Evolutionary conservation across 2,797 vertebrate species (phyloP), one percentile per base, ranked within the genome.

Genomic region (Acipenser transmontanus): DNA sequence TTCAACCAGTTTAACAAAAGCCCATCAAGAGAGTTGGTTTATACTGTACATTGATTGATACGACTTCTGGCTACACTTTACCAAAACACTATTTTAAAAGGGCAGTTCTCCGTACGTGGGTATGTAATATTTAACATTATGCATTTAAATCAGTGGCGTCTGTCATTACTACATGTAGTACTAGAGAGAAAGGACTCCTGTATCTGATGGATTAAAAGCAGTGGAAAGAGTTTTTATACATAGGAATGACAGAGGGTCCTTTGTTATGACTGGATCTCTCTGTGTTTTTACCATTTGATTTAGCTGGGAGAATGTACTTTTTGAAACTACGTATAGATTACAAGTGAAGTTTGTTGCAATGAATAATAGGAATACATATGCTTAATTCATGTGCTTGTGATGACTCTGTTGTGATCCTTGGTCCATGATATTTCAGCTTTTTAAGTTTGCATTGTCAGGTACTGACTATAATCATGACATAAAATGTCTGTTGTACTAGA

Each of bases 341-440:
- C 81, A 70, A 82, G 79, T 85, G 80, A 77, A 80, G 74, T 78
- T 71, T 76, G 78, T 80, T 76, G 69, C 70, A 80, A 79, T 77
- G 81, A 82, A 83, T 34, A 34, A 34, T 81, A 77, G 72, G 74
- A 78, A 71, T 77, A 77, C 70, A 71, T 72, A 63, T 66, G 77
- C 75, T 79, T 82, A 76, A 77, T 83, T 80, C 80, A 72, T 78
- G 81, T 86, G 80, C 78, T 84, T 78, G 86, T 89, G 82, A 87
- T 78, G 80, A 85, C 86, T 82, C 85, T 75, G 68, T 84, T 78
- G 85, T 88, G 77, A 82, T 76, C 83, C 77, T 7, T 56, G 64
- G 57, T 52, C 59, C 54, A 34, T 50, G 54, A 62, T 74, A 72
- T 66, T 66, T 74, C 74, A 71, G 80, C 72, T 48, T 66, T 66